phyloP scores from a whole-genome alignment of 2,888 invertebrate species.

The Callinectes sapidus region DNA sequence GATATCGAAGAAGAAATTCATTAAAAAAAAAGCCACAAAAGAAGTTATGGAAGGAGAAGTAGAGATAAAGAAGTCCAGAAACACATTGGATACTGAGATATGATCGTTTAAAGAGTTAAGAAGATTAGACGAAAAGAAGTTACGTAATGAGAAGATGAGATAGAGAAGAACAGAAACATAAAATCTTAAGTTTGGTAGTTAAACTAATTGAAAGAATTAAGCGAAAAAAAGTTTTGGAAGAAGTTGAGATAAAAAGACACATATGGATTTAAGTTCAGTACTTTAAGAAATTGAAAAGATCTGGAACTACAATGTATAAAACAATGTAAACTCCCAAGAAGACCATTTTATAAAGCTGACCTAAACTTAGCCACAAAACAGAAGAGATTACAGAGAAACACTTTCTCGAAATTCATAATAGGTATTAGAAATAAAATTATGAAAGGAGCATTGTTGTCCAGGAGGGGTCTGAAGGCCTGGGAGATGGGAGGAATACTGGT shows the following conservation, averaged over 20 bases:
- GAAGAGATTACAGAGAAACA: background rate
- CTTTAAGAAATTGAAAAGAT: background rate
- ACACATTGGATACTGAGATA: background rate
- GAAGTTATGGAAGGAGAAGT: background rate
- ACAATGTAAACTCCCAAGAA: background rate
- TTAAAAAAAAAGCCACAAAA: background rate
- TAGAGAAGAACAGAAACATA: too few relatives aligned
- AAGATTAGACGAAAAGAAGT: too few relatives aligned
- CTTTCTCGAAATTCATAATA: background rate
- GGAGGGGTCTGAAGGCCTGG: background rate
- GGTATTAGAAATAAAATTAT: background rate
- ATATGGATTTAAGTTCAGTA: too few relatives aligned
- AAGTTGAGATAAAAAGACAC: too few relatives aligned
- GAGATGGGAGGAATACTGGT: background rate
- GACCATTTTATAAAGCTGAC: background rate
- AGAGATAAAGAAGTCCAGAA: background rate
- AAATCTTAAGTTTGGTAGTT: too few relatives aligned
- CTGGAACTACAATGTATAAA: background rate
- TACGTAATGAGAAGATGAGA: too few relatives aligned
- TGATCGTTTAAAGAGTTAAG: background rate
- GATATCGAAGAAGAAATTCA: background rate
- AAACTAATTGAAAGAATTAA: too few relatives aligned
- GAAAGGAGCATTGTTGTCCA: background rate
- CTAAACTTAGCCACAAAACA: background rate
- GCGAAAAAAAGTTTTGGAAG: too few relatives aligned